Percentiles rank a stretch among this genome's conserved stretches.
These are phyloP conservation scores for Mus caroli DNA, from an alignment of 2,797 vertebrate genomes.

Conservation along the genomic window DNA sequence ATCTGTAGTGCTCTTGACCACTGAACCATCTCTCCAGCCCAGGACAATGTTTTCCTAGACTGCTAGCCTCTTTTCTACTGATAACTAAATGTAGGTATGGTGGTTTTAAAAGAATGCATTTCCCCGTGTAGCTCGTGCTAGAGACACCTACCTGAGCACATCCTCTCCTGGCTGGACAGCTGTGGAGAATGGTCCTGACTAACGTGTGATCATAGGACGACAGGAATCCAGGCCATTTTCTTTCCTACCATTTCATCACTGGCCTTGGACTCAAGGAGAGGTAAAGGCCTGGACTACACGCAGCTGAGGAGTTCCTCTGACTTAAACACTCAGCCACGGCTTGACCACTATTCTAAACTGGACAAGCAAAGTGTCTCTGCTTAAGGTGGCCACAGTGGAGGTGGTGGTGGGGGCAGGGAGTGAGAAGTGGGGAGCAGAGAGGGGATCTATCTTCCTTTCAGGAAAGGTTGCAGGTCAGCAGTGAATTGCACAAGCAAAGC, in stretches of 20 bases:
- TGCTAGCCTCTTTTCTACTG: conserved; percentile 6
- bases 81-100: neutral
- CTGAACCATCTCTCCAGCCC: neutral
- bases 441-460: neutral
- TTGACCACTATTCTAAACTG: conserved; percentile 4
- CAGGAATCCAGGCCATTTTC: neutral
- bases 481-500: neutral
- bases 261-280: neutral
- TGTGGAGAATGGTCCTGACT: neutral
- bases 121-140: neutral
- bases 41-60: neutral
- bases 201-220: neutral
- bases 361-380: neutral
- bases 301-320: neutral
- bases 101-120: neutral
- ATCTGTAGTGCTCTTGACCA: neutral
- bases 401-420: neutral
- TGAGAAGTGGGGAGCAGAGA: accelerated
- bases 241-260: neutral
- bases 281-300: neutral
- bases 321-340: neutral
- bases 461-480: neutral
- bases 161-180: neutral
- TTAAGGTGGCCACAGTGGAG: neutral
- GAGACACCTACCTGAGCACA: neutral